phyloP scores from a whole-genome alignment of 2,888 invertebrate species.

The Orchesellides sinensis region DNA sequence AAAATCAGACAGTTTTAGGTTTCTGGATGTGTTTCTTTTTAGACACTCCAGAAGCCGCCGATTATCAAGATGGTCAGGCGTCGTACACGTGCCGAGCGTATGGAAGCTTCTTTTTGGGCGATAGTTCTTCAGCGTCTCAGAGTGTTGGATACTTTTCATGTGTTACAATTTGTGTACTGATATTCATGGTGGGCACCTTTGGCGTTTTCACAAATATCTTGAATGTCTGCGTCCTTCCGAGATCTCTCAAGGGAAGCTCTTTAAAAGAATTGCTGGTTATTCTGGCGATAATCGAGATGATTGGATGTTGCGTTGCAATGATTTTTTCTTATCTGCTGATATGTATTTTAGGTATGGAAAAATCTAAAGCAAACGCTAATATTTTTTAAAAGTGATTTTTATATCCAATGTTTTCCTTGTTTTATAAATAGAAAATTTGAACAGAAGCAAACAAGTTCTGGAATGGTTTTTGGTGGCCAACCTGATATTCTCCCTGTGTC shows the following conservation, averaged over 20 bases:
- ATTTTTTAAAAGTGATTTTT: neutral
- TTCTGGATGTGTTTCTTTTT: constrained; percentile 55
- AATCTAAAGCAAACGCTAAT: neutral
- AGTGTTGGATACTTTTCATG: constrained; percentile 17
- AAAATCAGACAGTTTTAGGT: too few relatives aligned
- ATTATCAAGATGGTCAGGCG: neutral
- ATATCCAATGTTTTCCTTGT: constrained; percentile 6
- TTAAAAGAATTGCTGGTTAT: constrained; percentile 21
- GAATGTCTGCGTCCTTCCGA: neutral
- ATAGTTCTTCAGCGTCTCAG: neutral
- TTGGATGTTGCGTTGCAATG: constrained; percentile 13
- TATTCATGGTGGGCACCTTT: neutral
- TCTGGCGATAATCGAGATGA: constrained; percentile 23
- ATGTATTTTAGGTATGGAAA: constrained; percentile 25
- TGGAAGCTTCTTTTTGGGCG: constrained; percentile 7
- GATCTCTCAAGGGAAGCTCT: neutral
- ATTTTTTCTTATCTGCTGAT: constrained; percentile 12
- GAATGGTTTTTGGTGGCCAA: constrained; percentile 25
- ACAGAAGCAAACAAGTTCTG: neutral
- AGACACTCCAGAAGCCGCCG: neutral
- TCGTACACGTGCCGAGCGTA: neutral
- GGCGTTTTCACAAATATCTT: constrained; percentile 16
- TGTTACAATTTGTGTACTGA: neutral
- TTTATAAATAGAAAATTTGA: constrained; percentile 29
- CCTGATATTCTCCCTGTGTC: constrained; percentile 2